These are phyloP conservation scores for Drosophila navojoa DNA, from an alignment of 1,140 invertebrate species.

Conservation along the genomic window DNA sequence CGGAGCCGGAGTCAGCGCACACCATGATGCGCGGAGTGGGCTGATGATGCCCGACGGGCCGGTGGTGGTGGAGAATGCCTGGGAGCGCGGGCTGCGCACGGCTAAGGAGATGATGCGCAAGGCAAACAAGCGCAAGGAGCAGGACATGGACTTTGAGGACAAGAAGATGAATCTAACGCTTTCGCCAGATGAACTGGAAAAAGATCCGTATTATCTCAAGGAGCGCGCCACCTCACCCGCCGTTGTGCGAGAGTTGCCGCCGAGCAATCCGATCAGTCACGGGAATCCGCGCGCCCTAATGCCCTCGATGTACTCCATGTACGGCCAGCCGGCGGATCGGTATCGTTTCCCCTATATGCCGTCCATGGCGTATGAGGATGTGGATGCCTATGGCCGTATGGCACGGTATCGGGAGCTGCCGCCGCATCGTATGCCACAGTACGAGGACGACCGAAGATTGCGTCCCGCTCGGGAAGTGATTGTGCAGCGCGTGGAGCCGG, in stretches of 20 bases:
- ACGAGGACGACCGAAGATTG: conserved; percentile 85
- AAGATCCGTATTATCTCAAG: conserved; percentile 92
- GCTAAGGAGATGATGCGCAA: conserved; percentile 97
- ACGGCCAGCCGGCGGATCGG: conserved; percentile 65
- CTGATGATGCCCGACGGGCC: conserved; percentile 84
- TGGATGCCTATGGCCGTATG: conserved; percentile 77
- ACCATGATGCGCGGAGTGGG: conserved; percentile 80
- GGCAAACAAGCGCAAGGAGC: conserved; percentile 96
- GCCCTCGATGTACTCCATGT: conserved; percentile 58
- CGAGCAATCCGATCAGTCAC: conserved; percentile 39
- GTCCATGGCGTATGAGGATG: conserved; percentile 68
- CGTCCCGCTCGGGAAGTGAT: conserved; percentile 91
- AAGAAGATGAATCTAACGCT: conserved; percentile 94
- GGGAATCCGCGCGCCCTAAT: conserved; percentile 54
- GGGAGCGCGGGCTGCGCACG: conserved; percentile 93
- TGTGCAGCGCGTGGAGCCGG: conserved; percentile 88
- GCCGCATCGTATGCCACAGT: conserved; percentile 83
- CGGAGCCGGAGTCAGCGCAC: conserved; percentile 29
- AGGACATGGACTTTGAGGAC: conserved; percentile 98
- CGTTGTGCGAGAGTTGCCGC: conserved; percentile 45
- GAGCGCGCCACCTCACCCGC: conserved; percentile 59
- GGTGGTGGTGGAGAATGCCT: conserved; percentile 91
- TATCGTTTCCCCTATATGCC: conserved; percentile 63
- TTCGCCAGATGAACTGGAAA: conserved; percentile 93
- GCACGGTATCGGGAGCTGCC: conserved; percentile 78